Evolutionary conservation across 2,113 vertebrate genomes (phyloP).

Genomic region (Poeciliopsis occidentalis): DNA sequence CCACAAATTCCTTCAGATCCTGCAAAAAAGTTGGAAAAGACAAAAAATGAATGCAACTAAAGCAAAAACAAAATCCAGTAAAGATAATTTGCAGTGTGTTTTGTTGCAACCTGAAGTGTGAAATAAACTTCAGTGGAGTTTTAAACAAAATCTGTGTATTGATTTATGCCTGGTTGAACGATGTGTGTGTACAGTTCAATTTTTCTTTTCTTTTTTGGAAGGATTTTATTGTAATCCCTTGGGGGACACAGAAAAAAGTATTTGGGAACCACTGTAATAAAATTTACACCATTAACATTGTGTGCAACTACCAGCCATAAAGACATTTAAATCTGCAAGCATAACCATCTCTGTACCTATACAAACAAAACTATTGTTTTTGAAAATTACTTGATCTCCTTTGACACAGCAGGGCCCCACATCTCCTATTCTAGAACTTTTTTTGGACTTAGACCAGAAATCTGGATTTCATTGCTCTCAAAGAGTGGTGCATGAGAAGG

Average conservation of each 20-base stretch:
- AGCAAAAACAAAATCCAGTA: background rate
- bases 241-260: too few relatives aligned
- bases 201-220: too few relatives aligned
- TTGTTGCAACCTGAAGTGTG: too few relatives aligned
- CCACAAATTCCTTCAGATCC: conserved; percentile 90
- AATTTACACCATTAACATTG: background rate
- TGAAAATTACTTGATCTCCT: conserved; percentile 2
- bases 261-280: background rate
- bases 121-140: too few relatives aligned
- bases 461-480: conserved; percentile 10
- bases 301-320: background rate
- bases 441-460: background rate
- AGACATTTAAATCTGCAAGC: background rate
- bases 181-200: too few relatives aligned
- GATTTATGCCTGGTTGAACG: too few relatives aligned
- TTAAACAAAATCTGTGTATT: too few relatives aligned
- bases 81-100: too few relatives aligned
- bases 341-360: background rate
- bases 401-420: conserved; percentile 8
- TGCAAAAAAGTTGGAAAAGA: conserved; percentile 59
- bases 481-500: background rate
- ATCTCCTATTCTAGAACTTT: background rate
- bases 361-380: conserved; percentile 1
- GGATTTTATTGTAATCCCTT: too few relatives aligned
- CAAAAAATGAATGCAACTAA: background rate